Percentiles rank a stretch among this genome's conserved stretches.
phyloP scores from a whole-genome alignment of 2,113 vertebrate species.

The Galemys pyrenaicus region DNA sequence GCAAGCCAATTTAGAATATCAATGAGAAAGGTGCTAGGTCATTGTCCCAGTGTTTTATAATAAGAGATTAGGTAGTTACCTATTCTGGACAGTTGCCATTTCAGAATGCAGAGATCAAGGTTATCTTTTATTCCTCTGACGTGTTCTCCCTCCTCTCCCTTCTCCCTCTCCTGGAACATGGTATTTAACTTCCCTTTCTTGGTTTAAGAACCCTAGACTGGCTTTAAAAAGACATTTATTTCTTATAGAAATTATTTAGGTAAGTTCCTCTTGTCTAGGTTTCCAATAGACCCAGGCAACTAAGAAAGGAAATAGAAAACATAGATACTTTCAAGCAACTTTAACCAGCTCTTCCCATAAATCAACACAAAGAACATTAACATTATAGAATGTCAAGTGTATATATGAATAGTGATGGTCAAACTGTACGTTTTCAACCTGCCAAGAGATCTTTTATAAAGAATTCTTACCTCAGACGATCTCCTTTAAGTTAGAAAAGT shows the following conservation, averaged over 20 bases:
- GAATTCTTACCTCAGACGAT: not conserved
- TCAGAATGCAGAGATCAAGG: not conserved
- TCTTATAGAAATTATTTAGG: slow-evolving; percentile 8
- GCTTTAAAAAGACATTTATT: not conserved
- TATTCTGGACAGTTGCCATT: slow-evolving; percentile 22
- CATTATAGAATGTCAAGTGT: not conserved
- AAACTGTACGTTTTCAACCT: not conserved
- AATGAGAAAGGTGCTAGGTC: not conserved
- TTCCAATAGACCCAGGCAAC: slow-evolving; percentile 8
- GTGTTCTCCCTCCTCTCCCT: not conserved
- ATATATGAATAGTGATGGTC: not conserved
- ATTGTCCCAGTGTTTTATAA: not conserved
- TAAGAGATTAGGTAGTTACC: not conserved
- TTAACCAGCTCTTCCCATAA: not conserved
- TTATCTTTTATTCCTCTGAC: slow-evolving; percentile 9
- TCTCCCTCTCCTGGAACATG: not conserved
- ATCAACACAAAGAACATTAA: not conserved
- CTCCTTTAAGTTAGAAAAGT: not conserved
- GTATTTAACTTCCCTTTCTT: slow-evolving; percentile 8
- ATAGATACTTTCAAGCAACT: not conserved
- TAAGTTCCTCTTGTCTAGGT: not conserved
- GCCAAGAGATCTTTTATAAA: not conserved
- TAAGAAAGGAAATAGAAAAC: not conserved
- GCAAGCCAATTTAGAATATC: not conserved
- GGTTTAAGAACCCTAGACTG: not conserved